Base-by-base conservation (phyloP, 1,140 invertebrate species). In the Pectinophora gossypiella region DNA sequence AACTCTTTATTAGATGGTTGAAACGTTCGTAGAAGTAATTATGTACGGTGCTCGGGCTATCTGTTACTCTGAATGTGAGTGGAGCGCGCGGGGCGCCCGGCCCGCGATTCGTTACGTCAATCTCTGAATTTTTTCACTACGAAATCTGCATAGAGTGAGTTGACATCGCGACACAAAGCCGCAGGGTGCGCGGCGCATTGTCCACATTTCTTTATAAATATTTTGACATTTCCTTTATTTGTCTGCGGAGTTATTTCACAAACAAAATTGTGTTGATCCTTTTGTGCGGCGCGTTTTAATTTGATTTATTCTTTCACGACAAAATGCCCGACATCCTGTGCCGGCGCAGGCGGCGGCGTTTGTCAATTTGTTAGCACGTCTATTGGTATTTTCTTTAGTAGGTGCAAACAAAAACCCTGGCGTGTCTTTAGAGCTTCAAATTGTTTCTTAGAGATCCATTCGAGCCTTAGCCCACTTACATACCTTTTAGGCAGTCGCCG, bases 151-250 rank as follows among this genome's bases (percentile, higher is more conserved):
- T 84, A 79, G 74, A 84, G 78, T 76, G 72, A 84, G 76, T 79
- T 81, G 78, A 84, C 77, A 83, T 64, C 58, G 66, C 58, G 68
- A 51, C 57, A 82, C 78, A 84, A 85, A 75, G 77, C 69, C 64
- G 63, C 78, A 64, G 75, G 63, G 79, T 54, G 81, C 64, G 61
- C 57, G 54, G 16, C 38, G 63, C 62, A 77, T 85, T 85, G 83
- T 83, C 65, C 64, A 51, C 68, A 66, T 80, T 77, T 80, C 83
- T 85, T 83, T 83, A 82, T 83, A 86, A 86, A 86, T 86, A 86
- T 85, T 86, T 80, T 86, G 83, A 86, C 83, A 86, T 86, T 77
- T 70, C 72, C 78, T 81, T 79, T 76, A 79, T 76, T 81, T 71
- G 66, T 51, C 56, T 67, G 73, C 70, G 61, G 56, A 76, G 72